Conservation (phyloP, 1,140 invertebrate species). For the Neodiprion pinetum region DNA sequence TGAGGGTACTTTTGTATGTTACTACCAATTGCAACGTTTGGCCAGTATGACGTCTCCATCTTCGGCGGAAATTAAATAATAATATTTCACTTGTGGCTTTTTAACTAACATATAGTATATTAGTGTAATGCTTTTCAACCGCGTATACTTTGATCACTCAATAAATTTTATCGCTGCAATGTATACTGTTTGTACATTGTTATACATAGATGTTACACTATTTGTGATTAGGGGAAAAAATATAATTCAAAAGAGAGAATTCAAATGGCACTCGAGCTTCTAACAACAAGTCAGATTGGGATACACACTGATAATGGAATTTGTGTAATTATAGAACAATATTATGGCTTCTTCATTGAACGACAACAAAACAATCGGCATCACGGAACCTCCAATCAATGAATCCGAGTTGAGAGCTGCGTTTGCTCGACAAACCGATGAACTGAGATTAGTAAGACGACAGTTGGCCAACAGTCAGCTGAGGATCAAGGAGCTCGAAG, state of each 20-base stretch:
- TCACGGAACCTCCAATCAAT: conserved; percentile 53
- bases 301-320: neutral
- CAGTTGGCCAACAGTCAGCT: conserved; percentile 79
- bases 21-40: no score
- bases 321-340: conserved; percentile 41
- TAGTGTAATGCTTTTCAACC: no score
- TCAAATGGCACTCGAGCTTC: conserved; percentile 8
- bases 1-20: no score
- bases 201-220: neutral
- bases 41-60: no score
- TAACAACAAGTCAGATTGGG: neutral
- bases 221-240: neutral
- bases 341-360: conserved; percentile 45
- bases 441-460: conserved; percentile 75
- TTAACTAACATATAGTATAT: no score
- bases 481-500: conserved; percentile 79
- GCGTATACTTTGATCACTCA: no score
- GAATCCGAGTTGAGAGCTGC: conserved; percentile 73
- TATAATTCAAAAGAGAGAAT: no score
- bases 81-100: no score
- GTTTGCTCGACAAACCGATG: conserved; percentile 79
- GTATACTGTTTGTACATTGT: no score
- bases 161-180: no score
- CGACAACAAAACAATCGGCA: conserved; percentile 54
- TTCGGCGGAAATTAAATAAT: no score